phyloP scores from a whole-genome alignment of 2,888 invertebrate species.

The Polymixis flavicincta region DNA sequence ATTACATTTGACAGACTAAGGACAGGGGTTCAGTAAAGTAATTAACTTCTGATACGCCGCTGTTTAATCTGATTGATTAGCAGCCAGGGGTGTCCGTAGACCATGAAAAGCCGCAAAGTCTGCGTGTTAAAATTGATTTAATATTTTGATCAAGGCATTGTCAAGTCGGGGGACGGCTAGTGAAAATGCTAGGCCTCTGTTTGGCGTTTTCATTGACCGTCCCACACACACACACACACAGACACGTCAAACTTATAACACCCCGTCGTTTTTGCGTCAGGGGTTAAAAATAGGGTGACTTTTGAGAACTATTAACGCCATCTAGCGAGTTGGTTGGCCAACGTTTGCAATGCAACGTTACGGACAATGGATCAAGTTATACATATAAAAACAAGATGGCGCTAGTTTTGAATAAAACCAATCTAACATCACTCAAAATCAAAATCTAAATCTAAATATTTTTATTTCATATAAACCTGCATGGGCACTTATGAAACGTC shows the following conservation, averaged over 20 bases:
- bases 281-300: too few relatives aligned
- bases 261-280: too few relatives aligned
- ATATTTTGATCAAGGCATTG: too few relatives aligned
- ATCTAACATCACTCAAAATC: too few relatives aligned
- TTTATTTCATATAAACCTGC: too few relatives aligned
- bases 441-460: too few relatives aligned
- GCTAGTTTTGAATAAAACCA: not conserved
- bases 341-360: not conserved
- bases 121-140: not conserved
- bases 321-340: not conserved
- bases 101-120: constrained; percentile 9
- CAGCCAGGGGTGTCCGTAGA: not conserved
- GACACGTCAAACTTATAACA: too few relatives aligned
- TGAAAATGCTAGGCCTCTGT: too few relatives aligned
- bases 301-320: not conserved
- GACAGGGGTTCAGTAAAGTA: constrained; percentile 10
- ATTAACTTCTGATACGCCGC: constrained; percentile 28
- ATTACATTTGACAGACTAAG: constrained; percentile 20
- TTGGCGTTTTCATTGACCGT: too few relatives aligned
- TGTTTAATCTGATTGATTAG: constrained; percentile 33
- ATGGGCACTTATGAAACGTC: too few relatives aligned
- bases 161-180: too few relatives aligned
- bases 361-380: not conserved
- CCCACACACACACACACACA: too few relatives aligned
- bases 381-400: constrained; percentile 20